Percentiles rank a stretch among this genome's conserved stretches.
phyloP scores from a whole-genome alignment of 1,140 invertebrate genomes.

The Andricus grossulariae region DNA sequence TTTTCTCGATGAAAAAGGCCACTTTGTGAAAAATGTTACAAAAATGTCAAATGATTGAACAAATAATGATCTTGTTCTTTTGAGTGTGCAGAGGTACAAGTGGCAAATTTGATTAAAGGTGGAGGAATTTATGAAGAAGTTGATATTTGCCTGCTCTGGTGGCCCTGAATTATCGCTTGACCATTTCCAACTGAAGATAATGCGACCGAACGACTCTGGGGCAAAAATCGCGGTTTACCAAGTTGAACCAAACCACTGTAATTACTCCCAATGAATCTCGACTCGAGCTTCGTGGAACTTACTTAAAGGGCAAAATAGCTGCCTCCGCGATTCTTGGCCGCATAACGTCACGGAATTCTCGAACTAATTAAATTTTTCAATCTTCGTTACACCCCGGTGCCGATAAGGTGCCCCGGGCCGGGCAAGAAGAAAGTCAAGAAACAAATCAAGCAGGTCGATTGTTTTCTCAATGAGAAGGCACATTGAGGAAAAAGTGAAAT shows the following conservation, averaged over 20 bases:
- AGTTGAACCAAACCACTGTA: conserved; percentile 25
- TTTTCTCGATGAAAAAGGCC: too few relatives aligned
- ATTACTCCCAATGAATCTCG: conserved; percentile 25
- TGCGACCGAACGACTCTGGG: conserved; percentile 1
- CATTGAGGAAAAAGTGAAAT: too few relatives aligned
- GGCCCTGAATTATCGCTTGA: conserved; percentile 25
- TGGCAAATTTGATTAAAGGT: too few relatives aligned
- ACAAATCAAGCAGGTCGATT: not conserved
- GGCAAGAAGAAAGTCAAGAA: not conserved
- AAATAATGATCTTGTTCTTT: too few relatives aligned
- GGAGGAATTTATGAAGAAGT: not conserved
- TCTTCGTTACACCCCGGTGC: not conserved
- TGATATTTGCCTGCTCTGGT: not conserved
- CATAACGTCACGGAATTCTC: not conserved
- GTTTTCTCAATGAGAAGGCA: not conserved
- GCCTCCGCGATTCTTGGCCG: not conserved
- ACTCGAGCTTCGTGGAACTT: conserved; percentile 25
- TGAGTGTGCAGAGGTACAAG: too few relatives aligned
- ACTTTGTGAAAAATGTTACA: too few relatives aligned
- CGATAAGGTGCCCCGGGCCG: not conserved
- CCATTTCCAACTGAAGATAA: conserved; percentile 23
- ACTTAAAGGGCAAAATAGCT: conserved; percentile 22
- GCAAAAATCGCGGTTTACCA: conserved; percentile 26
- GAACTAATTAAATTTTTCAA: conserved; percentile 29
- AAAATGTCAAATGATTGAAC: too few relatives aligned